phyloP scores from a whole-genome alignment of 2,888 invertebrate genomes.

The Sympetrum striolatum region DNA sequence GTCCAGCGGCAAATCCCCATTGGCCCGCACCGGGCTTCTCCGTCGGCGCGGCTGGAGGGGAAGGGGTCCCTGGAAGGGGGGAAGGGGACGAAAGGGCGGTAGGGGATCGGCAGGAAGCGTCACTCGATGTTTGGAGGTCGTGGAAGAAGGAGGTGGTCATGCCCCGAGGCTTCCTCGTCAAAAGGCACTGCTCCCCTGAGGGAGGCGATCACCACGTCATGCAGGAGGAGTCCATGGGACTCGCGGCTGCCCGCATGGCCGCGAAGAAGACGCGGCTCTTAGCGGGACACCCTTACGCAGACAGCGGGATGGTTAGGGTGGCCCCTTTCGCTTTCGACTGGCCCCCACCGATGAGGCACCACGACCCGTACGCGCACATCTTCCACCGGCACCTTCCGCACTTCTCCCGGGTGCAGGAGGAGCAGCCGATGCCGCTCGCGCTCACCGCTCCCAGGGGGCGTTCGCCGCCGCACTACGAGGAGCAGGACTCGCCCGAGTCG shows the following conservation, averaged over 20 bases:
- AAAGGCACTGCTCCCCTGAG: slow-evolving; percentile 26
- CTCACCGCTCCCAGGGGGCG: background rate
- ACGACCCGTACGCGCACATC: background rate
- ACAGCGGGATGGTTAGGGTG: background rate
- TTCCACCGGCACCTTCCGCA: background rate
- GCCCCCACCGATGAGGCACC: background rate
- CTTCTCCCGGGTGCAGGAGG: background rate
- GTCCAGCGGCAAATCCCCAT: background rate
- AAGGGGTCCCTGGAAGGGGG: background rate
- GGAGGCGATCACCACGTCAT: background rate
- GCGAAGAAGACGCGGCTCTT: slow-evolving; percentile 6
- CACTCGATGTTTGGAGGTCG: background rate
- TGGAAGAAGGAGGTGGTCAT: slow-evolving; percentile 1
- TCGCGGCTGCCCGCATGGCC: slow-evolving; percentile 5
- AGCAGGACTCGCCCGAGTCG: slow-evolving; percentile 41
- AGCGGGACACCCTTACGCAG: slow-evolving; percentile 5
- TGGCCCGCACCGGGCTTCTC: background rate
- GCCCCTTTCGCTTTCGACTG: slow-evolving; percentile 4
- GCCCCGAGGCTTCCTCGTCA: slow-evolving; percentile 45
- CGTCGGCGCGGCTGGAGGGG: background rate
- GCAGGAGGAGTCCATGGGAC: background rate
- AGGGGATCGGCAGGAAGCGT: background rate
- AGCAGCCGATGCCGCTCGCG: background rate
- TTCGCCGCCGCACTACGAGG: background rate
- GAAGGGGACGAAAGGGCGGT: background rate